Percentiles rank a stretch among this genome's conserved stretches.
These are phyloP conservation scores for Omphaloscelis lunosa DNA, from an alignment of 2,888 invertebrate genomes.

Conservation along the genomic window DNA sequence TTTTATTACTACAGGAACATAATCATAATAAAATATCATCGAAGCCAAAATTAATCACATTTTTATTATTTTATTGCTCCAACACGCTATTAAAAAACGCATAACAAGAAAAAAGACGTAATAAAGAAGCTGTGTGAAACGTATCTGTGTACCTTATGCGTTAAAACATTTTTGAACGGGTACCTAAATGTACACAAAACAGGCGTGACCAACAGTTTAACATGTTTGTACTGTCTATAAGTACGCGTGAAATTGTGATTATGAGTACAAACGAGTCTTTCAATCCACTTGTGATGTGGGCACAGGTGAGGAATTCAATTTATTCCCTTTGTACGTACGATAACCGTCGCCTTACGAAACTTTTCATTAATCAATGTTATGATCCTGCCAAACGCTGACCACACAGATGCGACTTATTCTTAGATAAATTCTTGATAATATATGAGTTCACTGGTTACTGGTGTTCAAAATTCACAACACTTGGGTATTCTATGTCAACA, in stretches of 20 bases:
- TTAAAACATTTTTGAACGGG: constrained; percentile 61
- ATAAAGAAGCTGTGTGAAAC: constrained; percentile 39
- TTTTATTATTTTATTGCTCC: constrained; percentile 46
- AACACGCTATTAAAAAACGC: constrained; percentile 30
- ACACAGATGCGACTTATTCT: neutral
- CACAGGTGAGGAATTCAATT: constrained; percentile 62
- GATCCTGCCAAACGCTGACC: neutral
- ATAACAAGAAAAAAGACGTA: constrained; percentile 14
- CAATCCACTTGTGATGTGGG: constrained; percentile 67
- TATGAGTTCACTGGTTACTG: constrained; percentile 5
- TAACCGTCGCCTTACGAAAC: neutral
- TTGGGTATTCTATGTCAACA: constrained; percentile 19
- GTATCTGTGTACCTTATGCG: constrained; percentile 31
- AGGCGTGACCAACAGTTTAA: constrained; percentile 87
- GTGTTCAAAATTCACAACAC: constrained; percentile 11
- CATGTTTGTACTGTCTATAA: constrained; percentile 84
- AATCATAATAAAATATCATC: constrained; percentile 48
- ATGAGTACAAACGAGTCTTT: constrained; percentile 81
- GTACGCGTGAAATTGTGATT: constrained; percentile 89
- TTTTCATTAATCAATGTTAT: constrained; percentile 19
- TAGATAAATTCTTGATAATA: constrained; percentile 4
- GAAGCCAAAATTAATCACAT: constrained; percentile 35
- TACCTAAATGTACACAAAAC: constrained; percentile 74
- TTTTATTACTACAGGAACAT: constrained; percentile 45
- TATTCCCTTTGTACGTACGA: constrained; percentile 12